Evolutionary conservation across 2,113 vertebrate species (phyloP).

Genomic region (Pavo muticus): DNA sequence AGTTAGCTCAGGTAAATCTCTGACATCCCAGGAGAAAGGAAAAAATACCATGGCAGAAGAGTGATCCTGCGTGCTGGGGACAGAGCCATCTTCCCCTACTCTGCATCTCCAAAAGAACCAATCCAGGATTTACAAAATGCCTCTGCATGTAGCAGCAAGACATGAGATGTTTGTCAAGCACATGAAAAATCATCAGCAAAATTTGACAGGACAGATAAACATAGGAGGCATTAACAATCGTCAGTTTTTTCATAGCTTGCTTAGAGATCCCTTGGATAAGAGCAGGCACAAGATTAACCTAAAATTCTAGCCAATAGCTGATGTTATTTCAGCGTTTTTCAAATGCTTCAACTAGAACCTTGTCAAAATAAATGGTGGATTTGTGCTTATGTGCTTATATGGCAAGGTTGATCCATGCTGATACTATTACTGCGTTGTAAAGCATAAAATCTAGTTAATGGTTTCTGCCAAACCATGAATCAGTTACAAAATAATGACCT

Average conservation of each 20-base stretch:
- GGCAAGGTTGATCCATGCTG: conserved; percentile 77
- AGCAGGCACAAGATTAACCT: conserved; percentile 33
- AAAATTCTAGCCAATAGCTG: conserved; percentile 62
- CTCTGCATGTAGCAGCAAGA: conserved; percentile 16
- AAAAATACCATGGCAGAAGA: not conserved
- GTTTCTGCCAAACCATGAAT: conserved; percentile 84
- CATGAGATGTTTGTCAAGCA: conserved; percentile 48
- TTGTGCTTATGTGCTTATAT: conserved; percentile 84
- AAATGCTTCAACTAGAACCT: conserved; percentile 77
- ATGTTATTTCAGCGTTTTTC: conserved; percentile 77
- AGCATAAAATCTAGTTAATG: conserved; percentile 79
- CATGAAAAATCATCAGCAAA: conserved; percentile 52
- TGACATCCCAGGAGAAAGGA: not conserved
- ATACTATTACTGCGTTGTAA: conserved; percentile 74
- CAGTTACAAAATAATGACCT: conserved; percentile 78
- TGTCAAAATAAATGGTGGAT: conserved; percentile 79
- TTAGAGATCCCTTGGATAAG: conserved; percentile 53
- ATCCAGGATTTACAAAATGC: not conserved
- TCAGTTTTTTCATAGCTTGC: conserved; percentile 53
- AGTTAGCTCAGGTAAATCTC: not conserved
- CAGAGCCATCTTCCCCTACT: not conserved
- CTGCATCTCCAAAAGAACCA: not conserved
- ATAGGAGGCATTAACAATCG: conserved; percentile 52
- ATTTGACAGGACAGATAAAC: conserved; percentile 52
- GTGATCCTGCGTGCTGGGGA: not conserved